These are phyloP conservation scores for Uria lomvia DNA, from an alignment of 2,113 vertebrate species.

Conservation along the genomic window DNA sequence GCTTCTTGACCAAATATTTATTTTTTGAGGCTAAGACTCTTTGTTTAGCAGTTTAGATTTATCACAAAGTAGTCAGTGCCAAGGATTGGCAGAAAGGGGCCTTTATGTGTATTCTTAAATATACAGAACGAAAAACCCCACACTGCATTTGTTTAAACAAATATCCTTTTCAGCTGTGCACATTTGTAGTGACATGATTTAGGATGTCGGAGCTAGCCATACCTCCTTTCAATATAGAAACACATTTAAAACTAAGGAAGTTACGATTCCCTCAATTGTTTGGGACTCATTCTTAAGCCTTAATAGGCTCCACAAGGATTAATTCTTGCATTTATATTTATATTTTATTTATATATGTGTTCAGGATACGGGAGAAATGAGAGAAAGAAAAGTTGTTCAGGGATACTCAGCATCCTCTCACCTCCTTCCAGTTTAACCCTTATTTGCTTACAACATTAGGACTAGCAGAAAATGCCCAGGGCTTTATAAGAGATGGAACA, in stretches of 20 bases:
- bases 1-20: background rate
- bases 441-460: background rate
- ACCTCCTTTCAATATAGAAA: background rate
- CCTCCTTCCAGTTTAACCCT: background rate
- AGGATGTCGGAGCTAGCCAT: background rate
- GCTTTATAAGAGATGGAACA: background rate
- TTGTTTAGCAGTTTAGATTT: background rate
- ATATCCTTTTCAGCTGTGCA: background rate
- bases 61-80: background rate
- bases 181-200: background rate
- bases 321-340: background rate
- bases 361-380: background rate
- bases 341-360: background rate
- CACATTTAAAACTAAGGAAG: background rate
- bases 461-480: background rate
- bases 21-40: background rate
- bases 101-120: background rate
- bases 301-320: background rate
- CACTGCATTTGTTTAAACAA: background rate
- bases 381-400: background rate
- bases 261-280: background rate
- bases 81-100: background rate
- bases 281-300: background rate
- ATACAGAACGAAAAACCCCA: background rate
- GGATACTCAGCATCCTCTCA: background rate